Base-by-base conservation (phyloP, 2,797 vertebrate genomes). In the Danionella dracula region DNA sequence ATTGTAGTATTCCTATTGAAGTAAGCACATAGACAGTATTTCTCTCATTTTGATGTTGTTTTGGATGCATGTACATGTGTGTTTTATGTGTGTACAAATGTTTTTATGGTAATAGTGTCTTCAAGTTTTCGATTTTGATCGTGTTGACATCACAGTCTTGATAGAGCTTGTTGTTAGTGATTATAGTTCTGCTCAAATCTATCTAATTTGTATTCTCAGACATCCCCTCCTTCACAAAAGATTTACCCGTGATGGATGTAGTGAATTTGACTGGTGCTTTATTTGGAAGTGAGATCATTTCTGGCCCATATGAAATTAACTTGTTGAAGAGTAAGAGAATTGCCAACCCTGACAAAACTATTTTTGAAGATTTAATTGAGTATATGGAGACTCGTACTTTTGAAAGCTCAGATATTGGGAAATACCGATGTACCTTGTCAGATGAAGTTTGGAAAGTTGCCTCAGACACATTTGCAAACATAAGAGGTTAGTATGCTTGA, bases 311-410 rank as follows among this genome's bases (percentile, higher is more conserved):
- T 75, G 92, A 95, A 71, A 87, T 97, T 79, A 82, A 85, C 63
- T 97, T 93, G 94, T 91, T 89, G 81, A 95, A 93, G 86, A 92
- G 93, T 79, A 94, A 92, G 83, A 94, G 93, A 72, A 85, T 86
- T 63, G 86, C 95, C 73, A 84, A 89, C 57, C 80, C 90, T 83
- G 93, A 92, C 84, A 93, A 92, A 88, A 97, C 93, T 64, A 81
- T 90, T 60, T 89, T 88, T 57, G 90, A 95, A 84, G 93, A 93
- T 66, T 79, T 84, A 44, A 68, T 91, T 71, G 81, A 85, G 77
- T 92, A 84, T 77, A 82, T 98, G 87, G 93, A 96, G 79, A 92
- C 94, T 71, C 89, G 86, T 16, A 90, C 91, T 17, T 96, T 93
- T 1, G 87, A 92, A 16, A 78, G 80, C 64, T 75, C 81, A 17